phyloP scores from a whole-genome alignment of 2,113 vertebrate species.

The Nothocercus nigrocapillus region DNA sequence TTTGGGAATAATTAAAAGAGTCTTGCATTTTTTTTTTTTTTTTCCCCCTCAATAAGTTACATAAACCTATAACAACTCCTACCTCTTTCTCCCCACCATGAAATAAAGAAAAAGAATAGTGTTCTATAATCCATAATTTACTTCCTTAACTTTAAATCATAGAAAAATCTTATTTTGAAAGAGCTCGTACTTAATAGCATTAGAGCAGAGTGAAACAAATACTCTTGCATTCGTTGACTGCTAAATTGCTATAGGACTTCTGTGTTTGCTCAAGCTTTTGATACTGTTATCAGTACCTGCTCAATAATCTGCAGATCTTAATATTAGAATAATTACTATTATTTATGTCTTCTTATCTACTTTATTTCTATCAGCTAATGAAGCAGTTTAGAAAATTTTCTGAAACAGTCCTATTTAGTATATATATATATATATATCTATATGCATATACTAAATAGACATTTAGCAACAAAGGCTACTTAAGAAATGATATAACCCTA shows the following conservation, averaged over 20 bases:
- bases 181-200: conserved; percentile 55
- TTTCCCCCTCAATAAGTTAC: not conserved
- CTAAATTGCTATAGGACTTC: conserved; percentile 62
- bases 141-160: conserved; percentile 22
- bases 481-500: not conserved
- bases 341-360: conserved; percentile 44
- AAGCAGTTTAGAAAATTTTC: conserved; percentile 19
- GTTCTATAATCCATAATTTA: conserved; percentile 43
- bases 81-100: fast-evolving
- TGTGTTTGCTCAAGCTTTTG: conserved; percentile 62
- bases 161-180: conserved; percentile 41
- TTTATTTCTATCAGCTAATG: not conserved
- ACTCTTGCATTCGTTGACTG: conserved; percentile 54
- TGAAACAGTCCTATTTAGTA: not conserved
- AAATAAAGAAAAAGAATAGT: not conserved
- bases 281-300: too few species aligned
- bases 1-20: not conserved
- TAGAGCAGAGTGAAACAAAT: conserved; percentile 47
- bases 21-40: not conserved
- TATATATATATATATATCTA: too few species aligned
- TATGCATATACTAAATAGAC: not conserved
- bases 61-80: not conserved
- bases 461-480: not conserved
- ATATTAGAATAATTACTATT: conserved; percentile 48
- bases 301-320: conserved; percentile 44